These are phyloP conservation scores for Sturnira hondurensis DNA, from an alignment of 2,113 vertebrate species.

Conservation along the genomic window DNA sequence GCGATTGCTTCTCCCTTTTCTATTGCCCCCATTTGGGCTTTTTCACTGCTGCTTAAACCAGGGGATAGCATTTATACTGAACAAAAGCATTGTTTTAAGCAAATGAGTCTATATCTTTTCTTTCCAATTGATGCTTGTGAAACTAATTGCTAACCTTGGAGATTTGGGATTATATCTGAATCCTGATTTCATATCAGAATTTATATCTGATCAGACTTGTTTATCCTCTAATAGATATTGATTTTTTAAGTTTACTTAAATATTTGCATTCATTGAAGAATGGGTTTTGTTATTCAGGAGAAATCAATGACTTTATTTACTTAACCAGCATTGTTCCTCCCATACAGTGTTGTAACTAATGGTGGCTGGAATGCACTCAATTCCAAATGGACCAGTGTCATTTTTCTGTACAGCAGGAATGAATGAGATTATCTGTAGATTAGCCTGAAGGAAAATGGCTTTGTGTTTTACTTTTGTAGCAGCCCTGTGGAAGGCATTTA, in stretches of 20 bases:
- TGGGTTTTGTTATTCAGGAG: conserved; percentile 8
- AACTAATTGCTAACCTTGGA: not conserved
- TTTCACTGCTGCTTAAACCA: not conserved
- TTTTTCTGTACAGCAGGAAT: conserved; percentile 30
- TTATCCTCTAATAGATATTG: not conserved
- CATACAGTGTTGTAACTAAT: not conserved
- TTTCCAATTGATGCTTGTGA: conserved; percentile 27
- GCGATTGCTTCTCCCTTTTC: not conserved
- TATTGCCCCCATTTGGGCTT: not conserved
- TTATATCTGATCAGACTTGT: not conserved
- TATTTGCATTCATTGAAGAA: conserved; percentile 44
- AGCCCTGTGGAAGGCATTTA: conserved; percentile 44
- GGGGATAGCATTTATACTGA: not conserved
- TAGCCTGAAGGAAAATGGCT: conserved; percentile 39
- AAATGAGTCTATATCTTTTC: not conserved
- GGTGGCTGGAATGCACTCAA: conserved; percentile 19
- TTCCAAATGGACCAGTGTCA: not conserved
- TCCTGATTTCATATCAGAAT: conserved; percentile 15
- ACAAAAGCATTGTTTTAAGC: not conserved
- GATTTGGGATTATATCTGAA: conserved; percentile 9
- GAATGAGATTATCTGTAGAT: conserved; percentile 44
- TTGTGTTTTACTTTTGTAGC: conserved; percentile 55
- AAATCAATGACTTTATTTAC: conserved; percentile 40
- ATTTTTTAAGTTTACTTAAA: conserved; percentile 43
- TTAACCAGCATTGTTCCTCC: not conserved